phyloP scores from a whole-genome alignment of 2,888 invertebrate genomes.

The Hyposoter didymator region DNA sequence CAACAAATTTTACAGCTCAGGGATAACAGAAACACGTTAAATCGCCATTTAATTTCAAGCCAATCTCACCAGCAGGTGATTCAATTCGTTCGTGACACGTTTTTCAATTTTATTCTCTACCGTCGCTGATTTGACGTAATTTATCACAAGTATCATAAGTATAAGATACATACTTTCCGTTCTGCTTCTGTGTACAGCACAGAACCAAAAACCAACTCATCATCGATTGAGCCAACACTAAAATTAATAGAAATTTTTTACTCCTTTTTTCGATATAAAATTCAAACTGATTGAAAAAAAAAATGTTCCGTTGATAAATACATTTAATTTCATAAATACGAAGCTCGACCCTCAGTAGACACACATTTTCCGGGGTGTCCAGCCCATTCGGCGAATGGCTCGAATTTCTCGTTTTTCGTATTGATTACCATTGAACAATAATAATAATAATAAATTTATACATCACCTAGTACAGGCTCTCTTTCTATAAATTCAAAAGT shows the following conservation, averaged over 20 bases:
- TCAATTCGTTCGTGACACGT: background rate
- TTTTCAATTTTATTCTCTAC: background rate
- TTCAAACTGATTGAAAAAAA: background rate
- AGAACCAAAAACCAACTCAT: too few species aligned
- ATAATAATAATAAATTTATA: too few species aligned
- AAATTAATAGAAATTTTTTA: background rate
- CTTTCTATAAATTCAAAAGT: too few species aligned
- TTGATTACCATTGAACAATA: too few species aligned
- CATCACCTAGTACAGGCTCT: too few species aligned
- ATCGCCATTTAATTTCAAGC: slow-evolving; percentile 3
- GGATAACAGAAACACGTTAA: background rate
- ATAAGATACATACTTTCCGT: background rate
- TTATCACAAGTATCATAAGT: background rate
- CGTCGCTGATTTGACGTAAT: background rate
- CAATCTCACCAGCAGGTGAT: background rate
- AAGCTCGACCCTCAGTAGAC: too few species aligned
- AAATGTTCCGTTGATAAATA: background rate
- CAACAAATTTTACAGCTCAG: background rate
- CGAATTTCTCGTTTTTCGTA: too few species aligned
- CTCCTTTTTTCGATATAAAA: background rate
- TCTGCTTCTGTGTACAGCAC: too few species aligned
- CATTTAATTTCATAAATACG: background rate
- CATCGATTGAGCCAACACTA: background rate
- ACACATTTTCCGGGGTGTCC: too few species aligned
- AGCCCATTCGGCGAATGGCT: too few species aligned